Base-by-base conservation (phyloP, 2,888 invertebrate species). In the Watsonalla cultraria region DNA sequence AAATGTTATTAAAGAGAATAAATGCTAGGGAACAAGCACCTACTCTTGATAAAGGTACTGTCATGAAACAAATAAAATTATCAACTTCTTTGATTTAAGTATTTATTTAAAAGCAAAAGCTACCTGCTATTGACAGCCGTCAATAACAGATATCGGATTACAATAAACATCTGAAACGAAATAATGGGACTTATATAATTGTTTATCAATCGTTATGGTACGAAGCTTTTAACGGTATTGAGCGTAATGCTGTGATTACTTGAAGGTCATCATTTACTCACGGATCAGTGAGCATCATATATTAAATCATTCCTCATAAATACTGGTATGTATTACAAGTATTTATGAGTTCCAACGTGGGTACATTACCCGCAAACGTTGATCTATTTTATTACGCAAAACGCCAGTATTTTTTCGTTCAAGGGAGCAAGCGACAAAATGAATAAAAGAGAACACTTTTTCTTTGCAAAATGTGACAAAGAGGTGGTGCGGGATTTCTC, bases 381-480 rank as follows among this genome's bases (percentile, higher is more conserved):
- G 49, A 15, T 49, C 15, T 39, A 49, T 52, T 53, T 51, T 55
- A 55, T 54, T 58, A 59, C 55, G 55, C 57, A 52, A 48, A 59
- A 62, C 60, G 62, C 37, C 37, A 49, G 15, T 49, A 49, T 49
- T 49, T 48, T 48, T 49, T 49, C 49, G 49, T 49, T 39, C 49
- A 70, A 70, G 65, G 69, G 49, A 49, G 72, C 70, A 76, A 72
- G 65, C 66, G 74, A 73, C 75, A 76, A 82, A 85, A 84, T 78
- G 78, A 83, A 85, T 78, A 80, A 80, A 75, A 70, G 62, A 66
- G 70, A 73, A 71, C 72, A 78, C 76, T 81, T 85, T 84, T 86
- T 80, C 84, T 82, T 80, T 66, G 76, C 76, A 77, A 85, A 86
- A 86, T 82, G 79, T 85, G 80, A 87, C 82, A 86, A 86, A 83